Conservation (phyloP, 2,888 invertebrate genomes). For the Andrena camellia region DNA sequence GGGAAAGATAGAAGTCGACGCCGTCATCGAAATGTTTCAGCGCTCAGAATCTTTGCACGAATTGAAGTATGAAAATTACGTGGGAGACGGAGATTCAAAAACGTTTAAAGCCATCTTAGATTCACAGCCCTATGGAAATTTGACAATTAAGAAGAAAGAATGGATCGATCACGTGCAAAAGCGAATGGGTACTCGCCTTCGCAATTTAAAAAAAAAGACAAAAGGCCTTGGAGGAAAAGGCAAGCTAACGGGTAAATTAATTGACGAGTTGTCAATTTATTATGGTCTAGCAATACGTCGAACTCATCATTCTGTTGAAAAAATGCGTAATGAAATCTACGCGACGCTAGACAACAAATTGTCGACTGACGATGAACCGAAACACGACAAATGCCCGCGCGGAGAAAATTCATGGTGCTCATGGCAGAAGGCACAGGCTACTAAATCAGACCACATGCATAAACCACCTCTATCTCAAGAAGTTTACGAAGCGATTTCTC, state of each 20-base stretch:
- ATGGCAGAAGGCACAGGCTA: slow-evolving; percentile 50
- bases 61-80: no score
- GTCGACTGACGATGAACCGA: slow-evolving; percentile 59
- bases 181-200: neutral
- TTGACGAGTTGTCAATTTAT: slow-evolving; percentile 56
- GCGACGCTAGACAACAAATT: slow-evolving; percentile 56
- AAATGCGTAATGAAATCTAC: slow-evolving; percentile 38
- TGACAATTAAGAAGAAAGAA: slow-evolving; percentile 15
- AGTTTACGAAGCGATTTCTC: slow-evolving; percentile 60
- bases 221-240: neutral
- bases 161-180: slow-evolving; percentile 64
- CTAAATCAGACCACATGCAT: neutral
- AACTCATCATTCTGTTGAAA: slow-evolving; percentile 21
- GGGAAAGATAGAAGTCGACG: no score
- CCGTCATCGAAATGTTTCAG: no score
- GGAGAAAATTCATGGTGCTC: slow-evolving; percentile 60
- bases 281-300: slow-evolving; percentile 58
- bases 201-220: slow-evolving; percentile 22
- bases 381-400: slow-evolving; percentile 55
- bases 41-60: no score
- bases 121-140: slow-evolving; percentile 46
- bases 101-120: slow-evolving; percentile 29
- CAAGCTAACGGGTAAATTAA: no score
- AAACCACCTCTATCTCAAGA: neutral
- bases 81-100: no score